These are phyloP conservation scores for Therioaphis trifolii DNA, from an alignment of 2,888 invertebrate genomes.

Conservation along the genomic window DNA sequence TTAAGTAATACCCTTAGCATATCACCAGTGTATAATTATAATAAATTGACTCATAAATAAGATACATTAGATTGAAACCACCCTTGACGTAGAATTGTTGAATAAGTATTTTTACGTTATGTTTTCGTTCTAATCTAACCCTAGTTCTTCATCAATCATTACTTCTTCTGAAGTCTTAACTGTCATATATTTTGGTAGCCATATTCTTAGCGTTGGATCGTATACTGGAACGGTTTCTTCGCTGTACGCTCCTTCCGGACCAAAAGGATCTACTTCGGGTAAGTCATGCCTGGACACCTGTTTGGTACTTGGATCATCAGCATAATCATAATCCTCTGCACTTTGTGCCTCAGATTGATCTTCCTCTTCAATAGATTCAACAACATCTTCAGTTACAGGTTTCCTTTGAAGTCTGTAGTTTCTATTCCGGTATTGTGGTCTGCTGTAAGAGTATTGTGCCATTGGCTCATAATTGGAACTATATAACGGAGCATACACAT, in stretches of 20 bases:
- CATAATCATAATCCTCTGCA: conserved; percentile 74
- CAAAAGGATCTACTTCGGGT: conserved; percentile 68
- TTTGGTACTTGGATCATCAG: conserved; percentile 76
- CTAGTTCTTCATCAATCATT: conserved; percentile 73
- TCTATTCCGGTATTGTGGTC: conserved; percentile 58
- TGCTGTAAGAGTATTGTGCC: neutral
- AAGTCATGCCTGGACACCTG: conserved; percentile 75
- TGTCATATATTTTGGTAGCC: conserved; percentile 78
- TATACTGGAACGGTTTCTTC: conserved; percentile 77
- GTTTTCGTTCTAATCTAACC: conserved; percentile 64
- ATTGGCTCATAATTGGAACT: conserved; percentile 21
- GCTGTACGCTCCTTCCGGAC: conserved; percentile 75
- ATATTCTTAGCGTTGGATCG: conserved; percentile 75
- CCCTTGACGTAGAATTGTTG: neutral
- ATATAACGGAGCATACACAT: conserved; percentile 54
- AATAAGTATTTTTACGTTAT: neutral
- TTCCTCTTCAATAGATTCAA: conserved; percentile 59
- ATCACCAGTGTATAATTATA: conserved; percentile 34
- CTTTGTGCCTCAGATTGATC: conserved; percentile 67
- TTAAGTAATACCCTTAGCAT: conserved; percentile 26
- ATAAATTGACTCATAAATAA: conserved; percentile 11
- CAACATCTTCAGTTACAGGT: conserved; percentile 67
- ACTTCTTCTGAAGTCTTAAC: conserved; percentile 77
- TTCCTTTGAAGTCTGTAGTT: conserved; percentile 68
- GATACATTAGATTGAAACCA: neutral